Evolutionary conservation across 2,797 vertebrate genomes (phyloP).

Genomic region (Hyperoplus immaculatus): DNA sequence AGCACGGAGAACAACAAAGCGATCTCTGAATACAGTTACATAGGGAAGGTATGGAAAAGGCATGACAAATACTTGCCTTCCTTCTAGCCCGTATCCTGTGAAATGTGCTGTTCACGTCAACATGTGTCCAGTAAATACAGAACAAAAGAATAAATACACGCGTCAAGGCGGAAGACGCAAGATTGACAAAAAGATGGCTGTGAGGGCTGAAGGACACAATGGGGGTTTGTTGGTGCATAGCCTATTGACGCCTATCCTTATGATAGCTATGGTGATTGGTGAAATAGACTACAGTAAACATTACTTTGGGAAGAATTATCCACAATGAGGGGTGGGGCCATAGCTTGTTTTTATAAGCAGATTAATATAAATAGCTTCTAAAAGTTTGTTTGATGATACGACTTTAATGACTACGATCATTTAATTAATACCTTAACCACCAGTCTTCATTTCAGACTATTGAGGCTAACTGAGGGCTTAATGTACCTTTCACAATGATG

Average conservation of each 20-base stretch:
- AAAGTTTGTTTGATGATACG: neutral
- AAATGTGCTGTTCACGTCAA: constrained; percentile 34
- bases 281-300: constrained; percentile 72
- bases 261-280: constrained; percentile 41
- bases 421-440: neutral
- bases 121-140: constrained; percentile 52
- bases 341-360: neutral
- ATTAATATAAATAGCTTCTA: constrained; percentile 3
- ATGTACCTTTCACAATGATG: constrained; percentile 57
- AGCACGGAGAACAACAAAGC: neutral
- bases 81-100: constrained; percentile 12
- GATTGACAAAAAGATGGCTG: constrained; percentile 54
- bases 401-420: neutral
- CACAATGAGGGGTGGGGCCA: constrained; percentile 6
- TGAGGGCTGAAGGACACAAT: constrained; percentile 62
- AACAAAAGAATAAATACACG: constrained; percentile 52
- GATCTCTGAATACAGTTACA: neutral
- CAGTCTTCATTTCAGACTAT: constrained; percentile 1
- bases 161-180: constrained; percentile 44
- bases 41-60: neutral
- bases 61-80: neutral
- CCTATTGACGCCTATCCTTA: constrained; percentile 64
- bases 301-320: constrained; percentile 63
- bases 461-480: constrained; percentile 28
- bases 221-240: constrained; percentile 56